phyloP scores from a whole-genome alignment of 2,888 invertebrate genomes.

The Dryococelus australis region DNA sequence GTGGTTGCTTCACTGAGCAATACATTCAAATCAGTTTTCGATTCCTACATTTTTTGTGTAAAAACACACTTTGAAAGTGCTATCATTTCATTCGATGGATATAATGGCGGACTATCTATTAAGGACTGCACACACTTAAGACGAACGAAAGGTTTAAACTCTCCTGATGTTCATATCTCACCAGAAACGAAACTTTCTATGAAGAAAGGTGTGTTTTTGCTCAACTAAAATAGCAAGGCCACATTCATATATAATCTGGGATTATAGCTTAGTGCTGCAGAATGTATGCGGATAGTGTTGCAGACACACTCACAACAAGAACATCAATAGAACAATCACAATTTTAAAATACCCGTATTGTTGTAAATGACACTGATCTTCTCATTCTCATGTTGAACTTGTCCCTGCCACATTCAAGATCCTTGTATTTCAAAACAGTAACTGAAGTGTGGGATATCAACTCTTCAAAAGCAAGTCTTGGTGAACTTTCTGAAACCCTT shows the following conservation, averaged over 20 bases:
- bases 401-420: constrained; percentile 1
- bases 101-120: too few species aligned
- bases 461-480: not conserved
- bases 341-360: constrained; percentile 7
- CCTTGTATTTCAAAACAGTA: constrained; percentile 24
- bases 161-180: not conserved
- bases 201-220: not conserved
- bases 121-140: not conserved
- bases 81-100: constrained; percentile 25
- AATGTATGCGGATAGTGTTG: constrained; percentile 21
- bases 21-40: not conserved
- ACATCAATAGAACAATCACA: constrained; percentile 23
- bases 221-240: not conserved
- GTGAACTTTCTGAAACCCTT: not conserved
- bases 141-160: constrained; percentile 11
- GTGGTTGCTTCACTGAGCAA: not conserved
- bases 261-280: too few species aligned
- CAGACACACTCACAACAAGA: constrained; percentile 13
- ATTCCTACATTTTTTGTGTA: not conserved
- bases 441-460: not conserved
- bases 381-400: not conserved
- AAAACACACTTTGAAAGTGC: constrained; percentile 18
- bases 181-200: constrained; percentile 12
- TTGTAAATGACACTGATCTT: not conserved
- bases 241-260: too few species aligned